A percentile compares a stretch with the other conserved stretches of the same genome.
These are phyloP conservation scores for Neostethus bicornis DNA, from an alignment of 2,797 vertebrate species.

Conservation along the genomic window DNA sequence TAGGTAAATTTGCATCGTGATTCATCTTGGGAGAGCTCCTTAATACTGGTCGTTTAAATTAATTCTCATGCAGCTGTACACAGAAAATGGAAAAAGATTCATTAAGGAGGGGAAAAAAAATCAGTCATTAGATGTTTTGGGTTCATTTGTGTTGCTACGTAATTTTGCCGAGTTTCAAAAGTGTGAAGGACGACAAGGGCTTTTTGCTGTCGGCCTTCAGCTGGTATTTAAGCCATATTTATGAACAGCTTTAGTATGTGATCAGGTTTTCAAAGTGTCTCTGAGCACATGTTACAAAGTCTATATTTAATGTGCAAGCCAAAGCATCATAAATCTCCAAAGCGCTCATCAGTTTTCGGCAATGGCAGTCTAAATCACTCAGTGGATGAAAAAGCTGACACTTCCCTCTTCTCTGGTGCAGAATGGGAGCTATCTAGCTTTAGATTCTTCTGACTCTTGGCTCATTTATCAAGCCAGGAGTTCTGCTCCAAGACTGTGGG, in stretches of 20 bases:
- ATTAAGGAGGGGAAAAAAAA: slow-evolving; percentile 3
- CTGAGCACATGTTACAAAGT: slow-evolving; percentile 69
- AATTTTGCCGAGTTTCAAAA: slow-evolving; percentile 9
- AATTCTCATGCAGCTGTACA: slow-evolving; percentile 15
- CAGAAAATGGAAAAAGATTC: slow-evolving; percentile 1
- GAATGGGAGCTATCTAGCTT: slow-evolving; percentile 76
- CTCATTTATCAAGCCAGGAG: slow-evolving; percentile 72
- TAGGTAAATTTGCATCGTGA: slow-evolving; percentile 43
- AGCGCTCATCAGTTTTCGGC: slow-evolving; percentile 77
- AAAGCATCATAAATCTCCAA: slow-evolving; percentile 75
- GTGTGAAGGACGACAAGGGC: background rate
- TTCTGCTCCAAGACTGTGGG: slow-evolving; percentile 49
- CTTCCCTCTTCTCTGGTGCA: slow-evolving; percentile 64
- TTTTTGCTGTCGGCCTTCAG: slow-evolving; percentile 2
- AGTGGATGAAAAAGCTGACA: slow-evolving; percentile 75
- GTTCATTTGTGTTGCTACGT: background rate
- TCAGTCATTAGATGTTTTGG: background rate
- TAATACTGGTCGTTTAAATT: slow-evolving; percentile 34
- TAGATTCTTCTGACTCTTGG: slow-evolving; percentile 68
- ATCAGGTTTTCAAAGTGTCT: slow-evolving; percentile 71
- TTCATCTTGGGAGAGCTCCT: slow-evolving; percentile 16
- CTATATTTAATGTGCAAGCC: slow-evolving; percentile 74
- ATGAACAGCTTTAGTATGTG: slow-evolving; percentile 48
- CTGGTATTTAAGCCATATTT: slow-evolving; percentile 13
- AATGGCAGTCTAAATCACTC: slow-evolving; percentile 77